Base-by-base conservation (phyloP, 2,888 invertebrate species). In the Drosophila lacicola region DNA sequence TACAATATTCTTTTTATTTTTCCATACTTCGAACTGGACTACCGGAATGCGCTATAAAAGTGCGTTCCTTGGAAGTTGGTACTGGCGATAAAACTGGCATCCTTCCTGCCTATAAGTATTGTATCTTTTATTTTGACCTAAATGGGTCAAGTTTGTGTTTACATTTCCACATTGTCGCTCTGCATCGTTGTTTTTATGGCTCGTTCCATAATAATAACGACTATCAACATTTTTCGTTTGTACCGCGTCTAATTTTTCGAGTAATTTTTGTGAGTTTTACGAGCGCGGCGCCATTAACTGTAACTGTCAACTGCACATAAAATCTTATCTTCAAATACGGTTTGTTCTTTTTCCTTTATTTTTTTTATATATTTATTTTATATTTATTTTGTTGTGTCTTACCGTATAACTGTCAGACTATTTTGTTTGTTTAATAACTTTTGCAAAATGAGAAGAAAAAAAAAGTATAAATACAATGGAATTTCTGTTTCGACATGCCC, bases 91-190 rank as follows among this genome's bases (percentile, higher is more conserved):
- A 49, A 64, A 50, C 10, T 36, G 13, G 21, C 4, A 66, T 65
- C 67, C 66, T 42, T 47, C 33, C 2, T 49, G 34, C 11, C 21
- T 11, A 34, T 39, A 41, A 19, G 2, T 6, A 29, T n/a, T 33
- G 3, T 3, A 29, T 19, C n/a, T 50, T 9, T 49, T 50, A 4
- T 36, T 3, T n/a, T 39, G 34, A 39, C 36, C 45, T 33, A 78
- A 88, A 85, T 88, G 66, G 86, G 86, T 88, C 82, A 88, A 82
- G 72, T 64, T 85, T 76, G 55, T 75, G 70, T 78, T 85, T 88
- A 60, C 55, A 78, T 80, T 65, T 68, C 47, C 65, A 63, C 61
- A 63, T 62, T 69, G 63, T 64, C 46, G 41, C 19, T 33, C 47
- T 53, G 36, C 45, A 58, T 68, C 56, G 55, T 66, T 54, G 49